Evolutionary conservation across 2,113 vertebrate species (phyloP), one percentile per base, ranked within the genome.

Genomic region (Odontophorus gujanensis): DNA sequence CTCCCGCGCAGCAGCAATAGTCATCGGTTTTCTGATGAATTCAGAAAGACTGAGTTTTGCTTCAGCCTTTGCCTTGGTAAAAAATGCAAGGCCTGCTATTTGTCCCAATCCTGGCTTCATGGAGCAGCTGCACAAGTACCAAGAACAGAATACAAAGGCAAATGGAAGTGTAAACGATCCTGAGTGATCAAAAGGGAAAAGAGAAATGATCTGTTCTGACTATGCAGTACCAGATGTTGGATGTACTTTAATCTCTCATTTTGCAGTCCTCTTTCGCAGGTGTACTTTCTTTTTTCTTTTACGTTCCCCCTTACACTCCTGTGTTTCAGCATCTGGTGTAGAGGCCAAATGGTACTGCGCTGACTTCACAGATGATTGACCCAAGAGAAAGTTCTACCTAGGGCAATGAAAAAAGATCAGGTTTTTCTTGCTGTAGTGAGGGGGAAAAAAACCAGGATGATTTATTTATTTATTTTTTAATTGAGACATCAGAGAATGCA

Each of bases 31-130:
- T 97, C 96, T 99, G 81, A 99, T 99, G 98, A 97, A 97, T 72
- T 98, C 97, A 45, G 98, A 99, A 69, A 96, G 98, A 92, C 98
- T 98, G 81, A 97, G 96, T 74, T 99, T 99, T 94, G 95, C 98
- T 19, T 98, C 92, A 25, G 99, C 99, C 14, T 98, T 99, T 93
- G 97, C 98, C 69, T 30, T 98, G 95, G 99, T 99, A 89, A 99
- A 99, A 97, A 98, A 97, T 8, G 98, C 98, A 32, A 98, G 99
- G 34, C 98, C 98, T 13, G 97, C 95, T 1, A 97, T 98, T 47
- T 98, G 98, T 92, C 99, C 99, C 24, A 99, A 99, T 96, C 97
- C 98, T 5, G 99, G 99, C 73, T 99, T 99, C 96, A 92, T 99
- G 97, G 98, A 99, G n/a, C 99, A 99, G 91, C 98, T 99, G n/a